Evolutionary conservation across 64 coral and sea anemone species (phyloP), one percentile per base, ranked within the genome.

Genomic region (Platygyra sinensis): DNA sequence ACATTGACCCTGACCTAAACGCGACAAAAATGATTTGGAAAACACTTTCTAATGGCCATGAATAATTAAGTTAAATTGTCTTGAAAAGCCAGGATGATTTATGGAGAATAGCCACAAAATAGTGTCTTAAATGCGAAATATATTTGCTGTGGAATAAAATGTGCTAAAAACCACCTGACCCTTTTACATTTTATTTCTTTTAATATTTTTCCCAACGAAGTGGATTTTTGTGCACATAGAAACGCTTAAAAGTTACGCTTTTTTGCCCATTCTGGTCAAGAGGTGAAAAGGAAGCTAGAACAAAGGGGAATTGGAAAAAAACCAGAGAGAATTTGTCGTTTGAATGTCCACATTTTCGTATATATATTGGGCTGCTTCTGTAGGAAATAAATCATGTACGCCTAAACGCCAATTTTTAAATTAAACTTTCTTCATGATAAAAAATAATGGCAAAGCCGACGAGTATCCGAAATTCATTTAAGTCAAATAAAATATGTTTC

Each of bases 31-130:
- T 39, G 30, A n/a, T 39, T 32, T 65, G 46, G 72, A 85, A n/a
- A 36, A 85, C 81, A 71, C 32, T 72, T 69, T 85, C 81, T 85
- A 72, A 85, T 85, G 38, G 33, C 62, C 38, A 85, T 85, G 27
- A 85, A 85, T 85, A 85, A 85, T 85, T 85, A 36, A 85, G 62
- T 39, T 85, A 38, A 69, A 85, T 71, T 85, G 81, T 72, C 81
- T 85, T 63, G 15, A 50, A 80, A 54, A 46, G 31, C 63, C 62
- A 42, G 38, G 38, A 67, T 85, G 63, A 71, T 85, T 85, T 85
- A 69, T 52, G 10, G 20, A 13, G 62, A 2, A 52, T 38, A 51
- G 62, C 81, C 81, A 64, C 81, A 85, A 71, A 69, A 85, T 24
- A 64, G 62, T 50, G 63, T 42, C 63, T 85, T 24, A 27, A 81